Conservation (phyloP, 2,888 invertebrate genomes). For the Drosophila heteroneura region DNA sequence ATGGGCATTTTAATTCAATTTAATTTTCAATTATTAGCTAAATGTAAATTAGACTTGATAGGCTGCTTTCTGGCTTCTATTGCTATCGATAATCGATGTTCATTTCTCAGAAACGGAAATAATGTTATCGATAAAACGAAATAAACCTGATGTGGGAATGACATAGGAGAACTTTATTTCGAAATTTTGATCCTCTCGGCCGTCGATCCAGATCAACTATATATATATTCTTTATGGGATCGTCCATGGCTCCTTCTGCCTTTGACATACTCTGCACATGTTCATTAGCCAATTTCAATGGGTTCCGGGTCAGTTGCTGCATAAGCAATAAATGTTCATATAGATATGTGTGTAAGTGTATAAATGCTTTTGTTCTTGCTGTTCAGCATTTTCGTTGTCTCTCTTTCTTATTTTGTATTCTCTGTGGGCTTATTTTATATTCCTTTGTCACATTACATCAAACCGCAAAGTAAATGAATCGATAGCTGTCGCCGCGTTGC, state of each 20-base stretch:
- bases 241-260: background rate
- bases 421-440: slow-evolving; percentile 16
- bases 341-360: background rate
- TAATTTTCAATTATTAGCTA: background rate
- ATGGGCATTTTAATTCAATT: background rate
- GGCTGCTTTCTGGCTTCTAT: background rate
- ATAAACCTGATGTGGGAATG: background rate
- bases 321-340: background rate
- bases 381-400: background rate
- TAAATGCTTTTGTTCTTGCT: slow-evolving; percentile 10
- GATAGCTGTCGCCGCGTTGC: slow-evolving; percentile 55
- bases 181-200: background rate
- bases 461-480: slow-evolving; percentile 57
- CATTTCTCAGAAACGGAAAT: background rate
- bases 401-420: background rate
- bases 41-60: background rate
- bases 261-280: background rate
- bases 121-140: background rate
- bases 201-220: background rate
- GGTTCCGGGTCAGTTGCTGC: background rate
- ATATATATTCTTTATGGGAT: background rate
- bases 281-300: background rate
- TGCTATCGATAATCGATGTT: background rate
- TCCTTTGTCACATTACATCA: slow-evolving; percentile 55
- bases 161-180: background rate